These are phyloP conservation scores for Drepana arcuata DNA, from an alignment of 1,140 invertebrate species.

Conservation along the genomic window DNA sequence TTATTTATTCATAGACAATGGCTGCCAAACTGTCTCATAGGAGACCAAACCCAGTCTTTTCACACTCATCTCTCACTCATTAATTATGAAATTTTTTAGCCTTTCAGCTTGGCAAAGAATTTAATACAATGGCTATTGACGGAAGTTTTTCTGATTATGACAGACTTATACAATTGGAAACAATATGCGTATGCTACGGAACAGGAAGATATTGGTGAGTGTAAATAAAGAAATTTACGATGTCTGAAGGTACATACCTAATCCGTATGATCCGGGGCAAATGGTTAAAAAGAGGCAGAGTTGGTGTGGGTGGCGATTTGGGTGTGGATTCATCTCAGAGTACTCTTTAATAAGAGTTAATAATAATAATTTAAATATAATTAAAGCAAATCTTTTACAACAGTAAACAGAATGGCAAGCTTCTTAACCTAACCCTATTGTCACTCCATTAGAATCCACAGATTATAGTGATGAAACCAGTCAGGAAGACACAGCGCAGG, in stretches of 20 bases:
- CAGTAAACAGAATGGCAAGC: not conserved
- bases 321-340: too few relatives aligned
- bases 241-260: too few relatives aligned
- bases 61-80: too few relatives aligned
- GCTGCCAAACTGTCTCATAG: too few relatives aligned
- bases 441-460: slow-evolving; percentile 20
- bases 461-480: slow-evolving; percentile 24
- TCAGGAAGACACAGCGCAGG: slow-evolving; percentile 24
- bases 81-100: slow-evolving; percentile 30
- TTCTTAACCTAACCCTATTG: slow-evolving; percentile 23
- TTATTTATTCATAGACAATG: not conserved
- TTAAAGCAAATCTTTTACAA: too few relatives aligned
- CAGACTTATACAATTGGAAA: slow-evolving; percentile 35
- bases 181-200: slow-evolving; percentile 23
- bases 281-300: too few relatives aligned
- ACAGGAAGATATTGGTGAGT: slow-evolving; percentile 12
- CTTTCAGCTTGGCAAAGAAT: slow-evolving; percentile 33
- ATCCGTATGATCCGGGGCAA: too few relatives aligned
- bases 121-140: slow-evolving; percentile 46
- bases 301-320: too few relatives aligned
- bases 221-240: too few relatives aligned
- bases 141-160: slow-evolving; percentile 36
- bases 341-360: not conserved
- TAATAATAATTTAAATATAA: not conserved
- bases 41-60: too few relatives aligned